A percentile compares a stretch with the other conserved stretches of the same genome.
These are phyloP conservation scores for Lomographa bimaculata DNA, from an alignment of 2,888 invertebrate genomes.

Conservation along the genomic window DNA sequence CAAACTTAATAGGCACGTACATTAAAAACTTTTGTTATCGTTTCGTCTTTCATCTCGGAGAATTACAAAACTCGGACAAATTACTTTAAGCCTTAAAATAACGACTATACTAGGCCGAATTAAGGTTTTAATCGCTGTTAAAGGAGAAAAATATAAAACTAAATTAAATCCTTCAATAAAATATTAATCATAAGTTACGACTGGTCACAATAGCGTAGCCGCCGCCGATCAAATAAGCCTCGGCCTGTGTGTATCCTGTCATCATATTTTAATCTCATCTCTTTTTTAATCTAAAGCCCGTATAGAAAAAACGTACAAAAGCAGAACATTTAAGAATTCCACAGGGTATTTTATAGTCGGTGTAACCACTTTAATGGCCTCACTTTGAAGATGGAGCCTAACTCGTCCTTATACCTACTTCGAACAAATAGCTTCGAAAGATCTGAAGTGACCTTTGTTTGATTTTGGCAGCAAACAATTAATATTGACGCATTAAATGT, in stretches of 20 bases:
- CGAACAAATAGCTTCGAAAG: constrained; percentile 3
- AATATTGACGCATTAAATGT: constrained; percentile 26
- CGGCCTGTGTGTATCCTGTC: constrained; percentile 17
- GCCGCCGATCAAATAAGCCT: constrained; percentile 18
- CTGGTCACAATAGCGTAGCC: constrained; percentile 8
- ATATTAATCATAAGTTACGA: constrained; percentile 21
- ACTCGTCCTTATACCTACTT: constrained; percentile 5
- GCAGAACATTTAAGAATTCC: constrained; percentile 9
- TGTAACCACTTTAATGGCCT: constrained; percentile 1
- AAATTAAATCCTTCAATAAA: too few relatives aligned
- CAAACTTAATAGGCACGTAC: too few relatives aligned
- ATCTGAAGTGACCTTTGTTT: constrained; percentile 16
- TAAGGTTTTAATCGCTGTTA: too few relatives aligned
- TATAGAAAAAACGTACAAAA: constrained; percentile 7
- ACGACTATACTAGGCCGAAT: too few relatives aligned
- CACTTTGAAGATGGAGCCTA: constrained; percentile 3
- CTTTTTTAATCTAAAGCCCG: constrained; percentile 9
- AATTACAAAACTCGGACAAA: too few relatives aligned
- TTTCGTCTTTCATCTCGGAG: too few relatives aligned
- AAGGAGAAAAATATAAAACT: not conserved
- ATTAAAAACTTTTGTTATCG: too few relatives aligned
- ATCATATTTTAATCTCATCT: constrained; percentile 22
- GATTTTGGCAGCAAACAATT: constrained; percentile 7
- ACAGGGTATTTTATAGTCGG: constrained; percentile 4
- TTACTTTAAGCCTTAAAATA: too few relatives aligned